A percentile compares a stretch with the other conserved stretches of the same genome.
Conservation (phyloP, 2,888 invertebrate genomes). For the Parnassius mnemosyne region DNA sequence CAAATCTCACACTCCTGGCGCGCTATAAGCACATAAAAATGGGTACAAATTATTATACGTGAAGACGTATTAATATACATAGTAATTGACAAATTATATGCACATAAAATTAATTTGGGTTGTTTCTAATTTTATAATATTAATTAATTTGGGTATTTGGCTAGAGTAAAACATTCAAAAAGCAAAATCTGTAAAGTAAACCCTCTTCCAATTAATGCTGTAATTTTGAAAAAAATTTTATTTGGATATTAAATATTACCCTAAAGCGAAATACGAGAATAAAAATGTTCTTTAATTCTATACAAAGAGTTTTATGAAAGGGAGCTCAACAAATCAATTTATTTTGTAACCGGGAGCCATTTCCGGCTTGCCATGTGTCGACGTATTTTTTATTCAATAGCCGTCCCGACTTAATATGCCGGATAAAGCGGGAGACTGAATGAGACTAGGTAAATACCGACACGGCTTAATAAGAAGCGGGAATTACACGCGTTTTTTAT, state of each 20-base stretch:
- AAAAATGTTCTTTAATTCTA: background rate
- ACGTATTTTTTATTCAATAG: conserved; percentile 18
- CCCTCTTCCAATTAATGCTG: background rate
- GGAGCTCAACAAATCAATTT: conserved; percentile 20
- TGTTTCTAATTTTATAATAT: no score
- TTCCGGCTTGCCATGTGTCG: conserved; percentile 11
- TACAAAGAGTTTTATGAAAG: conserved; percentile 13
- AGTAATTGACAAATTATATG: no score
- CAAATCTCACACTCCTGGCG: no score
- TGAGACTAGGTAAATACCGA: conserved; percentile 17
- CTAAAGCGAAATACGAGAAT: background rate
- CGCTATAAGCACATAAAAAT: no score
- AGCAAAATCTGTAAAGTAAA: no score
- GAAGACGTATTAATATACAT: no score
- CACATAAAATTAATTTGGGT: no score
- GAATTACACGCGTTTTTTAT: background rate
- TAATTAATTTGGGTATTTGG: no score
- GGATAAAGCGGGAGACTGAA: conserved; percentile 7
- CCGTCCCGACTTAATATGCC: conserved; percentile 8
- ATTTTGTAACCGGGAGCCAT: conserved; percentile 6
- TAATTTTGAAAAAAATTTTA: background rate
- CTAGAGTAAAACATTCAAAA: no score
- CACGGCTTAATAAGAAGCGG: conserved; percentile 12
- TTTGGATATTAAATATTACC: background rate
- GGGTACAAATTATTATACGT: no score